Percentiles rank a stretch among this genome's conserved stretches.
phyloP scores from a whole-genome alignment of 1,140 invertebrate genomes.

The Cryptotermes secundus region DNA sequence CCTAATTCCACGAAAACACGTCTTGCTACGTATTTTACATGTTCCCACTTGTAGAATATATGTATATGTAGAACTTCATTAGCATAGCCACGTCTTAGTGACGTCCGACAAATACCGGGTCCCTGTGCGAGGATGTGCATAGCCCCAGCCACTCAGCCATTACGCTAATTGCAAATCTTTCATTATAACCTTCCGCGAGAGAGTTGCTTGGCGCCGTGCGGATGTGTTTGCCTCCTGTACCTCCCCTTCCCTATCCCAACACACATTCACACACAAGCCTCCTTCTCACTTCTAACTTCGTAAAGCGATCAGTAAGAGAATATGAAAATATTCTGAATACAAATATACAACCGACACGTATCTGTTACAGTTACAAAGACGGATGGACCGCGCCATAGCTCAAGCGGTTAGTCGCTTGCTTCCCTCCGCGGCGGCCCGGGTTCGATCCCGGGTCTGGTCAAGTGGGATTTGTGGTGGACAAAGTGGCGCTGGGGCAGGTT shows the following conservation, averaged over 20 bases:
- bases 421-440: too few relatives aligned
- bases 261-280: too few relatives aligned
- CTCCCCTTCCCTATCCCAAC: neutral
- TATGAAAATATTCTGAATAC: too few relatives aligned
- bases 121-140: neutral
- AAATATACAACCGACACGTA: too few relatives aligned
- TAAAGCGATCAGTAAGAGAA: too few relatives aligned
- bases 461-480: too few relatives aligned
- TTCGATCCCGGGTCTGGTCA: too few relatives aligned
- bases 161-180: conserved; percentile 17
- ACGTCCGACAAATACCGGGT: neutral
- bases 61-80: neutral
- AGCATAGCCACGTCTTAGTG: conserved; percentile 1
- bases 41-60: neutral
- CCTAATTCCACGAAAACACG: neutral
- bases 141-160: neutral
- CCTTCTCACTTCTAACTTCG: neutral
- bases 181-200: neutral
- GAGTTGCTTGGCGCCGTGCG: neutral
- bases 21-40: neutral
- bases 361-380: too few relatives aligned
- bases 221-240: neutral
- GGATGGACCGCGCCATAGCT: too few relatives aligned
- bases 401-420: too few relatives aligned
- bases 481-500: too few relatives aligned